Conservation (phyloP, 2,888 invertebrate species). For the Atethmia centrago region DNA sequence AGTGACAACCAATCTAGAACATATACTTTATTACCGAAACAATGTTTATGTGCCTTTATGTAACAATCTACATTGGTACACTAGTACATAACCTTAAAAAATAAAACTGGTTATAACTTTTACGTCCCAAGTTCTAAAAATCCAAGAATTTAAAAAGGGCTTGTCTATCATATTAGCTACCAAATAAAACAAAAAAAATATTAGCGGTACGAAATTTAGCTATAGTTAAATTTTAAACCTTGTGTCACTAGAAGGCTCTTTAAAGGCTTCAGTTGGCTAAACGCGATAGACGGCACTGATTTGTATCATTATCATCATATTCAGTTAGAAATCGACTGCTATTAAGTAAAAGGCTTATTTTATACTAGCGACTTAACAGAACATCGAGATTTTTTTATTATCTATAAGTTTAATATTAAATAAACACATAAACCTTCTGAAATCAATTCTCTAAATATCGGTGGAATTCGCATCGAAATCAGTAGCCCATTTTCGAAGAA, state of each 20-base stretch:
- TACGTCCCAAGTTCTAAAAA: no score
- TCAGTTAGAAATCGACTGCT: not conserved
- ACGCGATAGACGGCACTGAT: not conserved
- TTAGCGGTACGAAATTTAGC: no score
- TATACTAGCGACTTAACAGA: not conserved
- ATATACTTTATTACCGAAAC: no score
- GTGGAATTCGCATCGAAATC: not conserved
- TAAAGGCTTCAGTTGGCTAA: not conserved
- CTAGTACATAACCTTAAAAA: no score
- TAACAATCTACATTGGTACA: no score
- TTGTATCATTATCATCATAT: not conserved
- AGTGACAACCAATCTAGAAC: no score
- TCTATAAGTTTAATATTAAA: not conserved
- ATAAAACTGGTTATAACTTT: no score
- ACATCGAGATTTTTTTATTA: not conserved
- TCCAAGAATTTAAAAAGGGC: no score
- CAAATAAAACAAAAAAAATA: no score
- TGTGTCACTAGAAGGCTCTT: not conserved
- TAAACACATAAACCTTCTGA: not conserved
- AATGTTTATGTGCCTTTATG: no score
- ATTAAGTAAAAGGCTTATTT: not conserved
- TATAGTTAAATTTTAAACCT: not conserved
- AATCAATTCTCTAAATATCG: not conserved
- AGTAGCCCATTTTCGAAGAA: not conserved
- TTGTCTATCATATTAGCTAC: no score